phyloP scores from a whole-genome alignment of 2,888 invertebrate species.

The Drosophila peninsularis region DNA sequence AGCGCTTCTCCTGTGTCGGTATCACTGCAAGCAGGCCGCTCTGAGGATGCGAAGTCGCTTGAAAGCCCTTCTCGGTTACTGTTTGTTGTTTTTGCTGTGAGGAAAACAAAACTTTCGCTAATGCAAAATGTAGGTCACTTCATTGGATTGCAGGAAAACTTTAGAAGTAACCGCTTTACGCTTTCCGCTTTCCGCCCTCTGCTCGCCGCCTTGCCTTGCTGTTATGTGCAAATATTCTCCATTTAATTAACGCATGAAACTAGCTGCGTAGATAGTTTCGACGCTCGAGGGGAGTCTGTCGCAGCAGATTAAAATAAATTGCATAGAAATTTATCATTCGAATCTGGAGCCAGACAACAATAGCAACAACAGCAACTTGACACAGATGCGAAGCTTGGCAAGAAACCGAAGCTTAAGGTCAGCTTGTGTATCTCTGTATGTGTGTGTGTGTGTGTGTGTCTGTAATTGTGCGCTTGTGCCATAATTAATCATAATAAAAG shows the following conservation, averaged over 20 bases:
- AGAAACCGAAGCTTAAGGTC: conserved; percentile 73
- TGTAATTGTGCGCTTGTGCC: conserved; percentile 48
- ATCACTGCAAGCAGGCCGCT: not conserved
- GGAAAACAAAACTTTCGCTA: conserved; percentile 60
- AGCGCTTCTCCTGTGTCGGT: not conserved
- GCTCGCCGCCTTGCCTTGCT: conserved; percentile 9
- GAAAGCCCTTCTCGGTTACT: conserved; percentile 25
- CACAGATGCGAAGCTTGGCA: conserved; percentile 73
- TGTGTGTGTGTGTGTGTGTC: conserved; percentile 21
- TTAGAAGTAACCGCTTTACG: conserved; percentile 18
- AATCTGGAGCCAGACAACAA: conserved; percentile 56
- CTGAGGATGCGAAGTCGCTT: conserved; percentile 4
- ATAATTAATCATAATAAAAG: conserved; percentile 79
- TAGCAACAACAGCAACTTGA: conserved; percentile 54
- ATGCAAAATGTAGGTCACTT: conserved; percentile 66
- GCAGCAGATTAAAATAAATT: conserved; percentile 78
- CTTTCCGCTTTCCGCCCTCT: not conserved
- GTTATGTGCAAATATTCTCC: conserved; percentile 76
- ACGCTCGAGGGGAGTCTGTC: conserved; percentile 36
- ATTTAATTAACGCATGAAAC: conserved; percentile 77
- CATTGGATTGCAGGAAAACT: conserved; percentile 61
- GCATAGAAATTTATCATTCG: conserved; percentile 76
- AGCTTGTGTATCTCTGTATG: conserved; percentile 27
- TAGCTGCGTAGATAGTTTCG: conserved; percentile 32
- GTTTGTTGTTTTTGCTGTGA: conserved; percentile 30